Percentiles rank a stretch among this genome's conserved stretches.
Evolutionary conservation across 2,888 invertebrate species (phyloP).

Genomic region (Noctua comes): DNA sequence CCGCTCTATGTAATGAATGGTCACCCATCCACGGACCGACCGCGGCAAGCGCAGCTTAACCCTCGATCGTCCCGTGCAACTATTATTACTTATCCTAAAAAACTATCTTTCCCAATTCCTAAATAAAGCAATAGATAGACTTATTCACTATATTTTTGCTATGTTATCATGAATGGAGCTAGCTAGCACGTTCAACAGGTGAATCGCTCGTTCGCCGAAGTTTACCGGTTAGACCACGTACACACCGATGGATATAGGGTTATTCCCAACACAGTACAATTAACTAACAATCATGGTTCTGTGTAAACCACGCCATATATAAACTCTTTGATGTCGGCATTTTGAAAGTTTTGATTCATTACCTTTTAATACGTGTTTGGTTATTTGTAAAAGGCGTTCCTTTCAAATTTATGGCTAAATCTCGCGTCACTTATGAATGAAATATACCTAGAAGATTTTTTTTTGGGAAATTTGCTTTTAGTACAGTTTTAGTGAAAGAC

Average conservation of each 20-base stretch:
- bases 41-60: background rate
- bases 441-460: conserved; percentile 6
- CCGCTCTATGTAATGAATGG: background rate
- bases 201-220: conserved; percentile 28
- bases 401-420: conserved; percentile 33
- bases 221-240: conserved; percentile 19
- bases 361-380: conserved; percentile 25
- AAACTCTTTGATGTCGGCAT: conserved; percentile 62
- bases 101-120: background rate
- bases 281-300: conserved; percentile 52
- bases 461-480: background rate
- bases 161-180: background rate
- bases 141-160: background rate
- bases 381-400: conserved; percentile 37
- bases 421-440: conserved; percentile 16
- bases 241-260: conserved; percentile 12
- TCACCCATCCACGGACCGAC: background rate
- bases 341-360: conserved; percentile 38
- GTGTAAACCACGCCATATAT: conserved; percentile 48
- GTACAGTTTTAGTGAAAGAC: background rate
- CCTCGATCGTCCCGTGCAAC: background rate
- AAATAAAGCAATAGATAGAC: background rate
- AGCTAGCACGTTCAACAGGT: conserved; percentile 36
- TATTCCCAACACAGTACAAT: conserved; percentile 53
- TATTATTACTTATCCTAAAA: background rate